Evolutionary conservation across 2,113 vertebrate genomes (phyloP).

Genomic region (Mastomys coucha): DNA sequence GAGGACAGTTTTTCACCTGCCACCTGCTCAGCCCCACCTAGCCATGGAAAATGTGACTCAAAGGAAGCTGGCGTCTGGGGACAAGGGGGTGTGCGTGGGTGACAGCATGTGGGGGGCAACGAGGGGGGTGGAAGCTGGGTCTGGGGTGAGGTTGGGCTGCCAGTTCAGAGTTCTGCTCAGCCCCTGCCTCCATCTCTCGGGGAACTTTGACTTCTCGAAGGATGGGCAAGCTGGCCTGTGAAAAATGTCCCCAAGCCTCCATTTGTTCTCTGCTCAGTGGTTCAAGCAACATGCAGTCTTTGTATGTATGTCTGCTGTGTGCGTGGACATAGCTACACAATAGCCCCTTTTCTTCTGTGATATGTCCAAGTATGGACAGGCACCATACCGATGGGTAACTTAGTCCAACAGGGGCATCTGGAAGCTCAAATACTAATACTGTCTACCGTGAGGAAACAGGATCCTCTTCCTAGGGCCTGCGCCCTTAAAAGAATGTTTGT

Average conservation of each 20-base stretch:
- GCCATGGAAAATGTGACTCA: slow-evolving; percentile 82
- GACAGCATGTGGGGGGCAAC: slow-evolving; percentile 34
- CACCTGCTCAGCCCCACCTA: slow-evolving; percentile 66
- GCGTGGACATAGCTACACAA: not conserved
- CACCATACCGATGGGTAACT: not conserved
- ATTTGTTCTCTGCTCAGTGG: not conserved
- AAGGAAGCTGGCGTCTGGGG: slow-evolving; percentile 75
- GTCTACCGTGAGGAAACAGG: not conserved
- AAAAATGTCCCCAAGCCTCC: not conserved
- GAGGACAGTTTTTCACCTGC: slow-evolving; percentile 77
- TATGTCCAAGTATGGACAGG: not conserved
- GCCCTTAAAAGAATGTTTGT: too few species aligned
- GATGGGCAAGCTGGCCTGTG: not conserved
- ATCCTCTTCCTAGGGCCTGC: not conserved
- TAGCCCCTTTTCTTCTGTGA: not conserved
- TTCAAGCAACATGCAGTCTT: not conserved
- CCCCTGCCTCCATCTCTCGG: not conserved
- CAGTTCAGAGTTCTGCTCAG: not conserved
- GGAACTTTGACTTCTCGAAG: slow-evolving; percentile 57
- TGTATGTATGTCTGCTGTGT: not conserved
- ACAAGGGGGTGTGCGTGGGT: slow-evolving; percentile 67
- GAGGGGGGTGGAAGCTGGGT: slow-evolving; percentile 26
- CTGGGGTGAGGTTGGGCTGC: not conserved
- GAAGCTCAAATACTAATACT: not conserved
- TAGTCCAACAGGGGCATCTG: fast-evolving